Conservation (phyloP, 2,888 invertebrate species). For the Allygus modestus region DNA sequence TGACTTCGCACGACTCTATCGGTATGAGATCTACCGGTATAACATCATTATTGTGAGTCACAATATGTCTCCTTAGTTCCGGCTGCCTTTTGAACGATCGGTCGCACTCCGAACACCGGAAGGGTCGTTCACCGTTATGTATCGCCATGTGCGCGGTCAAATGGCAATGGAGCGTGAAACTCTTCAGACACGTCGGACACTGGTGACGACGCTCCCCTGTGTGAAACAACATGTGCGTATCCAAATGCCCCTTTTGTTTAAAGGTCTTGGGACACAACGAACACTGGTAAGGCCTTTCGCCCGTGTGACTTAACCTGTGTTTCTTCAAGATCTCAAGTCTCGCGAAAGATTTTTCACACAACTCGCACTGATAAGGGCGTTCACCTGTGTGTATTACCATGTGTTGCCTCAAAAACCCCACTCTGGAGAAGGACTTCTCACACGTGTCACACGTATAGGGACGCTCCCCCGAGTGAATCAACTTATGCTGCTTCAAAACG, state of each 20-base stretch:
- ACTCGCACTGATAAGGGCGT: slow-evolving; percentile 83
- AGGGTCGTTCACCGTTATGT: not conserved
- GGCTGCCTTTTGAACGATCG: not conserved
- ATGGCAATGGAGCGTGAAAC: not conserved
- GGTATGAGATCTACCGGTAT: not conserved
- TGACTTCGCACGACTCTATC: not conserved
- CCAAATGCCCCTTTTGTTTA: not conserved
- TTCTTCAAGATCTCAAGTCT: slow-evolving; percentile 87
- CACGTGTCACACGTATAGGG: not conserved
- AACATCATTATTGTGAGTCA: not conserved
- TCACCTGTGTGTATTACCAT: slow-evolving; percentile 73
- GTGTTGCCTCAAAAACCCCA: not conserved
- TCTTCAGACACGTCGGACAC: not conserved
- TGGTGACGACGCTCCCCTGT: not conserved
- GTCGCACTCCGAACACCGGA: not conserved
- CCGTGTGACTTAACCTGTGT: slow-evolving; percentile 80
- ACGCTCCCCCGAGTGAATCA: not conserved
- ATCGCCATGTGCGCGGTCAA: not conserved
- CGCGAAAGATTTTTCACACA: slow-evolving; percentile 85
- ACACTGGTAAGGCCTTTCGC: slow-evolving; percentile 82
- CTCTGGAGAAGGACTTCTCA: not conserved
- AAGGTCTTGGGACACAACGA: not conserved
- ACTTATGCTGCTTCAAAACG: not conserved
- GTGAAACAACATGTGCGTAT: slow-evolving; percentile 3
- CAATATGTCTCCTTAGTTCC: not conserved